A percentile compares a stretch with the other conserved stretches of the same genome.
Conservation (phyloP, 2,113 vertebrate genomes). For the Pelecanoides urinatrix region DNA sequence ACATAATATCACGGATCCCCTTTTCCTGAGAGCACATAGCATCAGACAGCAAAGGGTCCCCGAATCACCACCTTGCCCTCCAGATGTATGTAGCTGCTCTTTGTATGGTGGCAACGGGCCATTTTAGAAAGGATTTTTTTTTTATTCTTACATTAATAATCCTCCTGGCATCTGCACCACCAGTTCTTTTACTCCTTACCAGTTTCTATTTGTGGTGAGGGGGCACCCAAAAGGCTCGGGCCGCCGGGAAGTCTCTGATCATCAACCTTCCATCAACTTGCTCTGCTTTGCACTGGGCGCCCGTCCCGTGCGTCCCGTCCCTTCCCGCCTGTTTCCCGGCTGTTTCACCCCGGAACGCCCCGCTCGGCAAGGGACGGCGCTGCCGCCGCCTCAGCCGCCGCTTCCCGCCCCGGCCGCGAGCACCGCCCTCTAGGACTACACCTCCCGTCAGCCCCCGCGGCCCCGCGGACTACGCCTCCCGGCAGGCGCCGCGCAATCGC, state of each 20-base stretch:
- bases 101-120: fast-evolving
- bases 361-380: too few species aligned
- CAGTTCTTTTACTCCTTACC: background rate
- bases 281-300: too few species aligned
- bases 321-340: too few species aligned
- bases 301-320: too few species aligned
- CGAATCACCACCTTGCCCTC: fast-evolving
- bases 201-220: background rate
- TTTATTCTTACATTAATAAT: background rate
- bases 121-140: background rate
- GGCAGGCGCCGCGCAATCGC: background rate
- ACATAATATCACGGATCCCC: background rate
- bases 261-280: too few species aligned
- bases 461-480: background rate
- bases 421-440: background rate
- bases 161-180: background rate
- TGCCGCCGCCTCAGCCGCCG: background rate
- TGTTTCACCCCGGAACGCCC: too few species aligned
- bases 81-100: fast-evolving
- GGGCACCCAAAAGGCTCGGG: background rate
- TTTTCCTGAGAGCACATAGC: background rate
- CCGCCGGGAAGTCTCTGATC: background rate
- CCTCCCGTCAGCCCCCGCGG: background rate
- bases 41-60: background rate
- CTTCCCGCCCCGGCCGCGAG: background rate